Evolutionary conservation across 2,888 invertebrate species (phyloP), one percentile per base, ranked within the genome.

Genomic region (Chrysotoxum bicinctum): DNA sequence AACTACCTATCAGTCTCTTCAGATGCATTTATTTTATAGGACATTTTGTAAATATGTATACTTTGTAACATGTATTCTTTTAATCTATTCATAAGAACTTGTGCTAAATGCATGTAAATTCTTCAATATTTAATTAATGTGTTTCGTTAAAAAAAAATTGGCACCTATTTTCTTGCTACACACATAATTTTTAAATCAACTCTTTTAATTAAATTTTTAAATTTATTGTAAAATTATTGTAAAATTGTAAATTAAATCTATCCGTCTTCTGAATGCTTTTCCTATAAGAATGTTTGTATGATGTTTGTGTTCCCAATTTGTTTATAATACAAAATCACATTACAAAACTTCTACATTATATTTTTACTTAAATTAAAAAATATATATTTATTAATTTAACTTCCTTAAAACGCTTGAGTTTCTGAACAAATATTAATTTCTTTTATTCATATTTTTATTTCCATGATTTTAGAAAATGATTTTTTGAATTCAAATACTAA

Each of bases 401-500:
- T 43, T 45, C 35, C 14, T 74, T 60, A 52, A 6, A 66, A 21
- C 30, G 70, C 72, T 85, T 85, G 72, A 85, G 69, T 84, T 85
- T 56, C n/a, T 26, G 12, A 43, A 43, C 4, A 26, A 26, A 26
- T 26, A n/a, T 45, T 54, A 48, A 60, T 70, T 73, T 35, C 3
- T 37, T n/a, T 23, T 30, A 7, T 62, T 64, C 26, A 45, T 64
- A 80, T 40, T 23, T 35, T 54, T 64, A 52, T 45, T 37, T 56
- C 9, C 6, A 56, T 82, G 52, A 52, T 68, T 82, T 66, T 81
- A 70, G 37, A 5, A 69, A 66, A 50, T n/a, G n/a, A 30, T 54
- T 60, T 68, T 14, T 60, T 50, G 35, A 54, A 58, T 64, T 40
- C 37, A 58, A 48, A 68, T 68, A 78, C 87, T 87, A 87, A 87